Percentiles rank a stretch among this genome's conserved stretches.
Evolutionary conservation across 2,888 invertebrate genomes (phyloP).

Genomic region (Cremastinae sp.): DNA sequence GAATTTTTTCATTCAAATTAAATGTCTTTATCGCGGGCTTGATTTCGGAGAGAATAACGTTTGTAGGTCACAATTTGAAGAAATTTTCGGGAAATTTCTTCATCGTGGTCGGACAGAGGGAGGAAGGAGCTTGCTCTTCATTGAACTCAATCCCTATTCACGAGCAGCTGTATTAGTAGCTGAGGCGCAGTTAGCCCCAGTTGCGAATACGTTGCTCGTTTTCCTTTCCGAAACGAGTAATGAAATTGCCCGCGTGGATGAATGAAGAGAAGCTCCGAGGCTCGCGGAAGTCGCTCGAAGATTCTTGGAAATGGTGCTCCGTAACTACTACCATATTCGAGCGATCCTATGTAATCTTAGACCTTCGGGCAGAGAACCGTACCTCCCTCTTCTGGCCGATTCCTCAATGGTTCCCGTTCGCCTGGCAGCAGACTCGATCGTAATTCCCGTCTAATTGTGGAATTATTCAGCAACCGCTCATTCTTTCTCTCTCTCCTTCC

Average conservation of each 20-base stretch:
- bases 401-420: conserved; percentile 38
- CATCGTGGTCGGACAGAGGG: background rate
- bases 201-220: conserved; percentile 45
- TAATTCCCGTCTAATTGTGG: conserved; percentile 69
- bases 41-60: conserved; percentile 1
- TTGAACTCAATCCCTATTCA: conserved; percentile 15
- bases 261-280: conserved; percentile 40
- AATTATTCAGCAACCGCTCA: conserved; percentile 63
- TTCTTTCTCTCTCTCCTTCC: conserved; percentile 25
- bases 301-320: conserved; percentile 37
- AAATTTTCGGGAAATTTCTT: conserved; percentile 47
- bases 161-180: conserved; percentile 23
- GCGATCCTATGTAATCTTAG: conserved; percentile 13
- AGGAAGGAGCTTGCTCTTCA: background rate
- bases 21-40: background rate
- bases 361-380: conserved; percentile 28
- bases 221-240: conserved; percentile 55
- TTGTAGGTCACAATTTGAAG: conserved; percentile 24
- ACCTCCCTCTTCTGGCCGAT: conserved; percentile 32
- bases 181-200: conserved; percentile 5
- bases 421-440: conserved; percentile 58
- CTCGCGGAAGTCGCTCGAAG: conserved; percentile 39
- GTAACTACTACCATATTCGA: conserved; percentile 31
- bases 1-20: conserved; percentile 17
- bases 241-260: conserved; percentile 52